Conservation (phyloP, 1,140 invertebrate species). For the Camponotus pennsylvanicus region DNA sequence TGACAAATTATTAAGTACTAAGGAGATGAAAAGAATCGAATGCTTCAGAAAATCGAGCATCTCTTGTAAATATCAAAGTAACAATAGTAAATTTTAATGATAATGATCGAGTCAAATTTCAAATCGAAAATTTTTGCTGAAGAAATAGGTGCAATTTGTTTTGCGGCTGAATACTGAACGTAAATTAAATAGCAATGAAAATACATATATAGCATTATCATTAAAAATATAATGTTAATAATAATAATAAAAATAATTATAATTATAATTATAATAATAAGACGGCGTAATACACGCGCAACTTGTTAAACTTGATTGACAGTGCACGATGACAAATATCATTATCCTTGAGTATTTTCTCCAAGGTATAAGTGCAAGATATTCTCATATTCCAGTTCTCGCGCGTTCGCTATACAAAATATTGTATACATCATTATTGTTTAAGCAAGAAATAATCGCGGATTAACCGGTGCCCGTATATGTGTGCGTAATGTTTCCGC, state of each 20-base stretch:
- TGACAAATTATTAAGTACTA: constrained; percentile 53
- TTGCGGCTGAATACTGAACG: constrained; percentile 80
- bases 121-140: constrained; percentile 59
- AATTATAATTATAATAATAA: constrained; percentile 56
- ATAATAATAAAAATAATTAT: constrained; percentile 56
- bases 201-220: constrained; percentile 9
- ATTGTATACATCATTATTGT: constrained; percentile 57
- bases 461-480: constrained; percentile 54
- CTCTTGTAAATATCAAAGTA: constrained; percentile 50
- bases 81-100: constrained; percentile 33
- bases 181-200: constrained; percentile 80
- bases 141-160: constrained; percentile 41
- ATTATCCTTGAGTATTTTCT: constrained; percentile 26
- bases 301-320: constrained; percentile 40
- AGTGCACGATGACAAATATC: constrained; percentile 59
- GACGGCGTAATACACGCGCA: constrained; percentile 38
- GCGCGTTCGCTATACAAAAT: constrained; percentile 1
- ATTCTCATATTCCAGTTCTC: not conserved
- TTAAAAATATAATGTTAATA: constrained; percentile 34
- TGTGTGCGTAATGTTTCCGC: constrained; percentile 11
- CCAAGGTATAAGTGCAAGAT: constrained; percentile 25
- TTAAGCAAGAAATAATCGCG: constrained; percentile 73
- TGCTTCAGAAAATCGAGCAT: constrained; percentile 46
- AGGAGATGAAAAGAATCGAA: constrained; percentile 28
- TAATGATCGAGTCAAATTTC: constrained; percentile 52